These are phyloP conservation scores for Tricholaema leucomelas DNA, from an alignment of 2,113 vertebrate genomes.

Conservation along the genomic window DNA sequence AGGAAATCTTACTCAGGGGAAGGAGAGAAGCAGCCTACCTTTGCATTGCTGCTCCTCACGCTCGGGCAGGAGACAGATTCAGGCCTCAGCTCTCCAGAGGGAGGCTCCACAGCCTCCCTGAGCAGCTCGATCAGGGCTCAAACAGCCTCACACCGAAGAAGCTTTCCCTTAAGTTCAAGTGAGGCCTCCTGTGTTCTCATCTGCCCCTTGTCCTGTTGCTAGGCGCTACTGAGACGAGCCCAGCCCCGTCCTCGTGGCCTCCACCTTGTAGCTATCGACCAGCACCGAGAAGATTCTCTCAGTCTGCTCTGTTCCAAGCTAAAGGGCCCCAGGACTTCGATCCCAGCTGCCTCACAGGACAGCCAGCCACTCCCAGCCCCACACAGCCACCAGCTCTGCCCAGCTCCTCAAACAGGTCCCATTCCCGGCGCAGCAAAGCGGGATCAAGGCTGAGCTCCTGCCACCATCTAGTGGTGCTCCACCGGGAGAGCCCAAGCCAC, in stretches of 20 bases:
- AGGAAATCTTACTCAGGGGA: neutral
- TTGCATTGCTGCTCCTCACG: accelerated
- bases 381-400: neutral
- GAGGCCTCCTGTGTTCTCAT: too few species aligned
- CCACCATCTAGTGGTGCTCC: neutral
- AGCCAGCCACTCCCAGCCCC: neutral
- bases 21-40: neutral
- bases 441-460: neutral
- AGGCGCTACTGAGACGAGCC: neutral
- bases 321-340: too few species aligned
- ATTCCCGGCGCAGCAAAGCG: accelerated
- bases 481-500: neutral
- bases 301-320: neutral
- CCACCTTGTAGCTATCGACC: too few species aligned
- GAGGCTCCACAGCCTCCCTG: too few species aligned
- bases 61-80: neutral
- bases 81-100: too few species aligned
- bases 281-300: too few species aligned
- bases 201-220: neutral
- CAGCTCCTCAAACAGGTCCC: neutral
- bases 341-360: too few species aligned
- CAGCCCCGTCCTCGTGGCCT: too few species aligned
- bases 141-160: neutral
- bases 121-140: neutral
- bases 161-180: too few species aligned